A percentile compares a stretch with the other conserved stretches of the same genome.
These are phyloP conservation scores for Heteromormyrus szaboi DNA, from an alignment of 2,797 vertebrate genomes.

Conservation along the genomic window DNA sequence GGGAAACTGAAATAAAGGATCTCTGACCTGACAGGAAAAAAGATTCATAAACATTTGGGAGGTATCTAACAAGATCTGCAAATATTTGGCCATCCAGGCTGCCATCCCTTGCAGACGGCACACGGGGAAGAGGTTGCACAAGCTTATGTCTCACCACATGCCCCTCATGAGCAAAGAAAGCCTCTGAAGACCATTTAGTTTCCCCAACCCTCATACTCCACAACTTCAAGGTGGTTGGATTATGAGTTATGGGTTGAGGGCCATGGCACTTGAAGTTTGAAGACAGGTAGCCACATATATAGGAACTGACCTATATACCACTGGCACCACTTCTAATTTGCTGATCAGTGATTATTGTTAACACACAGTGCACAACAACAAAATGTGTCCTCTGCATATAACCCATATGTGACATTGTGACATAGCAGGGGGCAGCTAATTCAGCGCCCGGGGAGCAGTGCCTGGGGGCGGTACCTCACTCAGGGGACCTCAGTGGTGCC, in stretches of 20 bases:
- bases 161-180: not conserved
- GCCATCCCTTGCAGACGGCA: not conserved
- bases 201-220: not conserved
- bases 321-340: not conserved
- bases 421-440: not conserved
- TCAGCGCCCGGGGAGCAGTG: not conserved
- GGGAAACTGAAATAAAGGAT: not conserved
- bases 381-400: not conserved
- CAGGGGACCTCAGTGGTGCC: not conserved
- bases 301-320: not conserved
- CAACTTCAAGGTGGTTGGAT: not conserved
- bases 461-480: not conserved
- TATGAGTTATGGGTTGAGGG: not conserved
- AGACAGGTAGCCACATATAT: not conserved
- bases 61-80: not conserved
- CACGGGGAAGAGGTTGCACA: not conserved
- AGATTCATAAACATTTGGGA: not conserved
- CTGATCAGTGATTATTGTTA: not conserved
- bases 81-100: not conserved
- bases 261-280: not conserved
- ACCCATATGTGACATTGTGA: not conserved
- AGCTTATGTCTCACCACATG: not conserved
- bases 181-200: not conserved
- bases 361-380: not conserved
- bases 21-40: not conserved